Percentiles rank a stretch among this genome's conserved stretches.
phyloP scores from a whole-genome alignment of 1,140 invertebrate species.

The Sitodiplosis mosellana region DNA sequence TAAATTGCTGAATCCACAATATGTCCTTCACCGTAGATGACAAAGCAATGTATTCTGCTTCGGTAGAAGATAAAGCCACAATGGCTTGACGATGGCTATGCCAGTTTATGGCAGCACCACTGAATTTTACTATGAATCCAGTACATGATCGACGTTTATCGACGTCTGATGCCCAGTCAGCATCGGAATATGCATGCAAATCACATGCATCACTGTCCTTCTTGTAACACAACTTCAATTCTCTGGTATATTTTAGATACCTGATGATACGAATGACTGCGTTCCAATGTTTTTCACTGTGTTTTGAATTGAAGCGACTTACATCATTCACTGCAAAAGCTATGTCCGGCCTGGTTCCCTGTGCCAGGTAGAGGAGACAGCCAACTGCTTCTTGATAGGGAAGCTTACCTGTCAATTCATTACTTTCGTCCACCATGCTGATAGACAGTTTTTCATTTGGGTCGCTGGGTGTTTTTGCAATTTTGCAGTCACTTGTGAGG shows the following conservation, averaged over 20 bases:
- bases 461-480: too few relatives aligned
- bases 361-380: conserved; percentile 13
- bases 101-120: not conserved
- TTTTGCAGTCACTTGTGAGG: too few relatives aligned
- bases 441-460: too few relatives aligned
- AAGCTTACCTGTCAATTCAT: not conserved
- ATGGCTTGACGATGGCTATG: not conserved
- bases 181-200: conserved; percentile 10
- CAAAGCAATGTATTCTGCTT: too few relatives aligned
- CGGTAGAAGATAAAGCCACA: too few relatives aligned
- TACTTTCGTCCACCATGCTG: too few relatives aligned
- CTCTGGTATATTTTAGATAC: conserved; percentile 12
- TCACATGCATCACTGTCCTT: not conserved
- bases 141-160: conserved; percentile 14
- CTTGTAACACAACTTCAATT: conserved; percentile 7
- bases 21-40: too few relatives aligned
- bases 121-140: conserved; percentile 1
- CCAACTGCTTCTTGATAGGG: conserved; percentile 12
- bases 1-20: too few relatives aligned
- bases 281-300: not conserved
- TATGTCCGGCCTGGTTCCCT: conserved; percentile 18
- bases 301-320: conserved; percentile 8
- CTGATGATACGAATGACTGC: conserved; percentile 9
- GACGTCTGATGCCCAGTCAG: conserved; percentile 18
- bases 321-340: conserved; percentile 10